These are phyloP conservation scores for Moxostoma hubbsi DNA, from an alignment of 2,797 vertebrate genomes.

Conservation along the genomic window DNA sequence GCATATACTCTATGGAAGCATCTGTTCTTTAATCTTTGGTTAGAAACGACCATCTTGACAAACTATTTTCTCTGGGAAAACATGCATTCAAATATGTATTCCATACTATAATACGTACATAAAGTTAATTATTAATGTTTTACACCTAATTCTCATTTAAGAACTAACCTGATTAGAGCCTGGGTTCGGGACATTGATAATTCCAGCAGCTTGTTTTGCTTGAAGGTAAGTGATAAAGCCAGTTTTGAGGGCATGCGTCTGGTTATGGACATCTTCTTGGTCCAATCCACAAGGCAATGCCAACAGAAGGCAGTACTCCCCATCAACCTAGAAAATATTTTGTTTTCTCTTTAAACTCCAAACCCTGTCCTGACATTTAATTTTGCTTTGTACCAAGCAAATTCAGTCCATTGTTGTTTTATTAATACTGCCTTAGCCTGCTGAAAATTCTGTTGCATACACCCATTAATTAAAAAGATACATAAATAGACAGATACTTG, in stretches of 20 bases:
- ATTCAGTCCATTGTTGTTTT: too few species aligned
- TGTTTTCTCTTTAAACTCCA: not conserved
- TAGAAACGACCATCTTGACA: not conserved
- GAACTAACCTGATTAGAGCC: constrained; percentile 93
- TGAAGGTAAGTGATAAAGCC: constrained; percentile 99
- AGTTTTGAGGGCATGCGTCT: constrained; percentile 95
- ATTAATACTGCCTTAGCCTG: too few species aligned
- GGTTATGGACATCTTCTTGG: constrained; percentile 94
- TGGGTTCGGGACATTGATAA: constrained; percentile 98
- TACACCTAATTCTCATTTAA: not conserved
- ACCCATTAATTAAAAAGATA: too few species aligned
- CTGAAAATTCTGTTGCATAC: too few species aligned
- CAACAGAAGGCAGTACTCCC: constrained; percentile 96
- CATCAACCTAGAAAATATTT: constrained; percentile 85
- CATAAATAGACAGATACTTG: not conserved
- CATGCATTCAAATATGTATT: too few species aligned
- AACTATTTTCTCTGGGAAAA: not conserved
- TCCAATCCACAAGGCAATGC: constrained; percentile 96
- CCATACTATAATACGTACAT: not conserved
- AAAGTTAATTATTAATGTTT: not conserved
- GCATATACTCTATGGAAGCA: not conserved
- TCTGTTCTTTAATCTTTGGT: not conserved
- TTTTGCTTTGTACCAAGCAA: not conserved
- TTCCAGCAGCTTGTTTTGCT: constrained; percentile 97
- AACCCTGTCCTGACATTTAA: not conserved